Base-by-base conservation (phyloP, 2,888 invertebrate species). In the Erpobdella octoculata region DNA sequence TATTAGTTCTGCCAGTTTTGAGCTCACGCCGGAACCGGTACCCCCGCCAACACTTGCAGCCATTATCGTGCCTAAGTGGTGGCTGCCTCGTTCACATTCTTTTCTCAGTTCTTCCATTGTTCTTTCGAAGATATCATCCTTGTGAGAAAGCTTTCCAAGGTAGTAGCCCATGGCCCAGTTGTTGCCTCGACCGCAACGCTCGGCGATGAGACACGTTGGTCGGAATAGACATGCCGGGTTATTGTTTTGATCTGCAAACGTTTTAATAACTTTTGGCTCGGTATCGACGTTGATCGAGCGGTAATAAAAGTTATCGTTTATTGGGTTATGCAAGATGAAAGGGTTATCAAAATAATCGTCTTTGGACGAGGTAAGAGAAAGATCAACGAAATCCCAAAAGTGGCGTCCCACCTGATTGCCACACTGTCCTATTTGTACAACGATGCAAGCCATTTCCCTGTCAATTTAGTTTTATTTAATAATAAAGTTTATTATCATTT, bases 21-120 rank as follows among this genome's bases (percentile, higher is more conserved):
- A 80, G 38, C 82, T 81, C 37, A 83, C 74, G 21, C 82, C 80
- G 72, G 82, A 81, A 2, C 83, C 83, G 4, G 83, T 83, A 1
- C 83, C 83, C 6, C 83, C 83, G 73, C 79, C 79, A 6, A 82
- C 73, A 74, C 82, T 82, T 77, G 82, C 82, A 66, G 79, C 75
- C 67, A 82, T 61, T 8, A 82, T 73, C 21, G 78, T 74, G 2
- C 81, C 82, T 35, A 53, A 35, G 58, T 33, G 64, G n/a, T 8
- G 65, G 36, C 66, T 59, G 33, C 66, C 80, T 80, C 80, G 77
- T 74, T 82, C 82, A 28, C 78, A 74, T 72, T 81, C 81, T 71
- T 76, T 79, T 33, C 81, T 75, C 1, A 81, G 70, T 38, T 77
- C 76, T 41, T 36, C 31, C 41, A 58, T 48, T 15, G 33, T 8